Evolutionary conservation across 2,113 vertebrate species (phyloP), one percentile per base, ranked within the genome.

Genomic region (Tragelaphus strepsiceros): DNA sequence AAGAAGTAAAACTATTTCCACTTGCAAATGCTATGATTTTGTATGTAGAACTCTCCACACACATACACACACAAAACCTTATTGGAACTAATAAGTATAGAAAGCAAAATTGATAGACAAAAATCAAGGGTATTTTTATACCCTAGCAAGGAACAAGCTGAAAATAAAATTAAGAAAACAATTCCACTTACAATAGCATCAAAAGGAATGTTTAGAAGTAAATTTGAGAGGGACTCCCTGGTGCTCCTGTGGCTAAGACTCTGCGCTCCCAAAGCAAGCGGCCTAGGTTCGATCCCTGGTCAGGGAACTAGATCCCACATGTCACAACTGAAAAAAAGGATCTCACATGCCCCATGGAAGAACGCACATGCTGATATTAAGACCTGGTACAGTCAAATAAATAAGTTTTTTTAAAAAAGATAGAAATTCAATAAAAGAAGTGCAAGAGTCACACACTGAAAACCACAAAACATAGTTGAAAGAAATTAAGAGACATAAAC

Each of bases 81-180:
- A 86, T 28, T 71, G 59, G 21, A 56, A 59, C 28, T 62, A 80
- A 91, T 8, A 91, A 82, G 11, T 30, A 94, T 13, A 92, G 12
- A 26, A 56, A 71, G 58, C 24, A 83, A 87, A 74, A 84, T 43
- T 8, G 17, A 82, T 24, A 88, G 32, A 53, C 28, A 96, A 93
- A 92, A 91, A 54, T 35, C 32, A 35, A 30, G 7, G 54, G 17
- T 62, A 58, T 67, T 92, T 90, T 51, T 74, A 26, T 7, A 61
- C 28, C 54, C 2, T 58, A 77, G 15, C 67, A 90, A 90, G 30
- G 67, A 90, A 90, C 56, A 94, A 84, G 17, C 80, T 51, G 51
- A 85, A 92, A 94, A 21, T 89, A 88, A 90, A 82, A 54, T 84
- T 85, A 77, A 83, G 6, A 62, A 85, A 82, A 87, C 35, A 67